Evolutionary conservation across 2,797 vertebrate genomes (phyloP).

Genomic region (Scomberomorus guttatus): DNA sequence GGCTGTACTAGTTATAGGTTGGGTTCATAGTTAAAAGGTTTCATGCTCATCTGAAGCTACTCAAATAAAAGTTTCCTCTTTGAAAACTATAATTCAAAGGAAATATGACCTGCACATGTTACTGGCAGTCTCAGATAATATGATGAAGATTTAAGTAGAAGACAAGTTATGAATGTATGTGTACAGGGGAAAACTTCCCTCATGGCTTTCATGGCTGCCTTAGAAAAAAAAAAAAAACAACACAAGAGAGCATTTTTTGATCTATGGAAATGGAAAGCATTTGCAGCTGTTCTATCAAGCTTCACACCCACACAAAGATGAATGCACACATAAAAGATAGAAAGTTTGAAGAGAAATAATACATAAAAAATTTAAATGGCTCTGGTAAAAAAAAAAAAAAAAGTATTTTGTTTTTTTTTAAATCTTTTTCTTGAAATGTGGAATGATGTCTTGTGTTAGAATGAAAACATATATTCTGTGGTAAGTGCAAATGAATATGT

Average conservation of each 20-base stretch:
- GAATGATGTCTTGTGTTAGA: no score
- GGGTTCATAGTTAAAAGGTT: neutral
- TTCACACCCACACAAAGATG: neutral
- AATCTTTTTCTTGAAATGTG: no score
- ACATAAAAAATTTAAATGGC: neutral
- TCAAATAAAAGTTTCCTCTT: neutral
- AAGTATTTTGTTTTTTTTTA: no score
- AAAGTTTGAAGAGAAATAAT: slow-evolving; percentile 1
- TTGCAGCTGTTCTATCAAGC: slow-evolving; percentile 4
- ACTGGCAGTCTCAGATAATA: no score
- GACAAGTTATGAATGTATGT: no score
- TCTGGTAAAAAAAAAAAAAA: neutral
- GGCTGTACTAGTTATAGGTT: neutral
- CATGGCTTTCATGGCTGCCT: neutral
- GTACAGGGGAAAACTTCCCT: neutral
- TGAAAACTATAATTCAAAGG: neutral
- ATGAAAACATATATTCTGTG: no score
- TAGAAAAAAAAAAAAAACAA: neutral
- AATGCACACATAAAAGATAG: neutral
- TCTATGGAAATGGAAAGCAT: slow-evolving; percentile 1
- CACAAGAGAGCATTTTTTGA: no score
- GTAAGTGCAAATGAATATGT: no score
- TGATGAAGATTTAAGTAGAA: no score
- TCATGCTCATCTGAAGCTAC: neutral
- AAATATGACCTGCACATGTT: no score